Conservation (phyloP, 2,113 vertebrate species). For the Hydropotes inermis region DNA sequence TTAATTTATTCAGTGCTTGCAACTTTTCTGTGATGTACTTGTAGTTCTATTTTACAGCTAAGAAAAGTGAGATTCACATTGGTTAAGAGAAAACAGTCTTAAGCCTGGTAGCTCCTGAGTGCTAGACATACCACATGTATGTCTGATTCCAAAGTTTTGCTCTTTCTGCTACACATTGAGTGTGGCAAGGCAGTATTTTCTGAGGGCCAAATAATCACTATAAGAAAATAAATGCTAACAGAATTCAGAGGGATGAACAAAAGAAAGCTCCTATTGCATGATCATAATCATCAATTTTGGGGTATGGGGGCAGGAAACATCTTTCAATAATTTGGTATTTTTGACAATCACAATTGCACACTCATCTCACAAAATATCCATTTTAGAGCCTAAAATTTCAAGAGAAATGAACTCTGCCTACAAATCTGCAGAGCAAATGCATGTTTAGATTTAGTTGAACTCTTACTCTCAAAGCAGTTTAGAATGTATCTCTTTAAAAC, state of each 20-base stretch:
- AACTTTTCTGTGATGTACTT: background rate
- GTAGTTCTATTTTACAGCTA: background rate
- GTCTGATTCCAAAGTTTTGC: background rate
- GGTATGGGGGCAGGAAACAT: background rate
- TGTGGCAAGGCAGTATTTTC: background rate
- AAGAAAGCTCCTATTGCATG: background rate
- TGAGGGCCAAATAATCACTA: background rate
- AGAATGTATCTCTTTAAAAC: constrained; percentile 70
- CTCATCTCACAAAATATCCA: background rate
- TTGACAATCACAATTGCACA: background rate
- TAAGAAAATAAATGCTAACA: background rate
- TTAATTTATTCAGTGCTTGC: background rate
- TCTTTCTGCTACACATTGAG: background rate
- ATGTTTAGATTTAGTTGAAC: background rate
- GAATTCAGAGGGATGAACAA: background rate
- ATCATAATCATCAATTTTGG: background rate
- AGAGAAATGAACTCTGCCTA: background rate
- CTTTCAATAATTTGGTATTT: background rate
- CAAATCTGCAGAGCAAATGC: background rate
- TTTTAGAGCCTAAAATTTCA: background rate
- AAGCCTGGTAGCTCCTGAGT: background rate
- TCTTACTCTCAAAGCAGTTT: constrained; percentile 43
- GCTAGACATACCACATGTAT: background rate
- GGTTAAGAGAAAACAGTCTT: background rate
- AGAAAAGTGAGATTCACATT: background rate